phyloP scores from a whole-genome alignment of 2,797 vertebrate genomes.

The Propithecus perrieri region DNA sequence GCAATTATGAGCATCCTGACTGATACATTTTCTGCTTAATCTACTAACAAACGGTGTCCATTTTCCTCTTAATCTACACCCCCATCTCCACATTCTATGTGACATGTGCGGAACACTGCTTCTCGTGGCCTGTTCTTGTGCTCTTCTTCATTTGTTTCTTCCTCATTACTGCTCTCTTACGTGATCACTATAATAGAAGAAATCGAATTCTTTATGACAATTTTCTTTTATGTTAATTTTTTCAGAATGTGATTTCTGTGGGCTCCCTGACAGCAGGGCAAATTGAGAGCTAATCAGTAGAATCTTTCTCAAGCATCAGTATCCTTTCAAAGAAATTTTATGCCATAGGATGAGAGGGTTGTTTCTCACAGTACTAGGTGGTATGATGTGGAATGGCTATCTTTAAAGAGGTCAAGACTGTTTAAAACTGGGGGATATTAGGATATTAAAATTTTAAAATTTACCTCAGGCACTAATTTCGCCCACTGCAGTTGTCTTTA shows the following conservation, averaged over 20 bases:
- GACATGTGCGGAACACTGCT: background rate
- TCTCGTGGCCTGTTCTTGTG: constrained; percentile 20
- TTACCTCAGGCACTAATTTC: background rate
- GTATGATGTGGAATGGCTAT: background rate
- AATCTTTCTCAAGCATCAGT: constrained; percentile 4
- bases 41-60: background rate
- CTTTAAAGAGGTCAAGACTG: constrained; percentile 12
- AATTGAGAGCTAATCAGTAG: constrained; percentile 57
- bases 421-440: constrained; percentile 51
- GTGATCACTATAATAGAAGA: constrained; percentile 55
- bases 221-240: constrained; percentile 67
- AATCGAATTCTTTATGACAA: constrained; percentile 51
- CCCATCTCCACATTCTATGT: constrained; percentile 2
- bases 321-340: constrained; percentile 52
- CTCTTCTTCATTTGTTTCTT: constrained; percentile 50
- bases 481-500: background rate
- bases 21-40: constrained; percentile 48
- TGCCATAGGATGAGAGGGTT: constrained; percentile 1
- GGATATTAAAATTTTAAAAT: constrained; percentile 41
- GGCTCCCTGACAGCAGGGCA: constrained; percentile 42
- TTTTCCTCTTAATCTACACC: constrained; percentile 61
- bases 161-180: constrained; percentile 69
- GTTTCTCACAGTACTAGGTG: background rate
- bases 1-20: constrained; percentile 56
- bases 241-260: constrained; percentile 60